These are phyloP conservation scores for Callorhinus ursinus DNA, from an alignment of 2,113 vertebrate genomes.

Conservation along the genomic window DNA sequence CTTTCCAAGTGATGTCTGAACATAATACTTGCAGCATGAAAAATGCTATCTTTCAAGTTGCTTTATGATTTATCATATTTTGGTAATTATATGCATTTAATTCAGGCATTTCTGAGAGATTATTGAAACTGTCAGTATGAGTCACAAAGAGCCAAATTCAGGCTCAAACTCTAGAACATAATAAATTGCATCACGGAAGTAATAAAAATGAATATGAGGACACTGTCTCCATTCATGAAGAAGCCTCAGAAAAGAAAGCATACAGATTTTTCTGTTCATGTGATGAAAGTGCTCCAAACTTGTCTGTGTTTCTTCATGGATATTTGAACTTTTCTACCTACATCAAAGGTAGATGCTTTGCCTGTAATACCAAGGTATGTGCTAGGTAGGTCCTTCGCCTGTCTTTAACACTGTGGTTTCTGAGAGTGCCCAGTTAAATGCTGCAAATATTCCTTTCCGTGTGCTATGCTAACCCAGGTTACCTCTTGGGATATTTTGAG, in stretches of 20 bases:
- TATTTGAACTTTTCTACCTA: not conserved
- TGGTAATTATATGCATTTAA: not conserved
- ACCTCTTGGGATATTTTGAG: not conserved
- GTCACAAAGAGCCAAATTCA: not conserved
- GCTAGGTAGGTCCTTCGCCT: not conserved
- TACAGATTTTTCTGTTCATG: not conserved
- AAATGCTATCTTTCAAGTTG: not conserved
- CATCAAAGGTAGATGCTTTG: not conserved
- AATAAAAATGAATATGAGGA: not conserved
- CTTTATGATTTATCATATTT: conserved; percentile 43
- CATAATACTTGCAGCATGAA: not conserved
- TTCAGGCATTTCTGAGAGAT: conserved; percentile 18
- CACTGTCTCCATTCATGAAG: not conserved
- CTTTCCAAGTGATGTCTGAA: not conserved
- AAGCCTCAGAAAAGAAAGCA: not conserved
- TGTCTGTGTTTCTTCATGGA: not conserved
- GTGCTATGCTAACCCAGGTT: not conserved
- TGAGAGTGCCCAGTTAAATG: not conserved
- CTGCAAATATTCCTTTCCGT: not conserved
- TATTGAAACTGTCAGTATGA: not conserved
- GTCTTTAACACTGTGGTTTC: not conserved
- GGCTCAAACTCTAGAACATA: not conserved
- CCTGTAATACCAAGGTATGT: not conserved
- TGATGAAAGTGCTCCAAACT: not conserved
- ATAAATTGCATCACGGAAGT: not conserved